phyloP scores from a whole-genome alignment of 2,797 vertebrate species.

The Apogon hyalosoma region DNA sequence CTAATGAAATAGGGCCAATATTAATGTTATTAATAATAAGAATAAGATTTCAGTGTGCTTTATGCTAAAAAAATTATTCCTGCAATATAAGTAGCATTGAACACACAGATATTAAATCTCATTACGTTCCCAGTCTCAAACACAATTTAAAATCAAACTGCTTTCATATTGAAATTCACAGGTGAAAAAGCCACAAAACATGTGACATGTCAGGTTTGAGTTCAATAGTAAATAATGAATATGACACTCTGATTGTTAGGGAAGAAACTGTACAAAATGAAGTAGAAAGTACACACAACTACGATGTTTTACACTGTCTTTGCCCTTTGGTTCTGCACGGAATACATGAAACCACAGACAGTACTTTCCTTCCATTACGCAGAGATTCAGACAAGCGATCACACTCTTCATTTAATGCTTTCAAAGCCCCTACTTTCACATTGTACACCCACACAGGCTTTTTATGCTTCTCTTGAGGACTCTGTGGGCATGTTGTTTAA shows the following conservation, averaged over 20 bases:
- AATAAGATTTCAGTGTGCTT: too few species aligned
- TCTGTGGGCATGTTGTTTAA: neutral
- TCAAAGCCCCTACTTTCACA: slow-evolving; percentile 5
- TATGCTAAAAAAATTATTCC: too few species aligned
- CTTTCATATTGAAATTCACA: too few species aligned
- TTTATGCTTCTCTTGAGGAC: neutral
- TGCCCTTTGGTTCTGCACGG: neutral
- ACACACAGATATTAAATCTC: too few species aligned
- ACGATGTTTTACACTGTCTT: neutral
- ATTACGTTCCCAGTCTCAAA: too few species aligned
- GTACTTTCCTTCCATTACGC: slow-evolving; percentile 8
- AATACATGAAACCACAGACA: slow-evolving; percentile 32
- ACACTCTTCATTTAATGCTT: slow-evolving; percentile 17
- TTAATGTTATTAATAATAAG: too few species aligned
- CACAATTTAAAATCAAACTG: too few species aligned
- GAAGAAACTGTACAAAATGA: neutral
- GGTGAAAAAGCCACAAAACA: too few species aligned
- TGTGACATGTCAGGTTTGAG: too few species aligned
- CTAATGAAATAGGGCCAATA: too few species aligned
- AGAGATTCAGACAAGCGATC: neutral
- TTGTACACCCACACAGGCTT: slow-evolving; percentile 38
- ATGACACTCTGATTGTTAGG: neutral
- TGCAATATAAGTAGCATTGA: too few species aligned
- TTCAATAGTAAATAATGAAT: too few species aligned
- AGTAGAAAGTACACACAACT: neutral